Base-by-base conservation (phyloP, 2,113 vertebrate genomes). In the Rhea americana region DNA sequence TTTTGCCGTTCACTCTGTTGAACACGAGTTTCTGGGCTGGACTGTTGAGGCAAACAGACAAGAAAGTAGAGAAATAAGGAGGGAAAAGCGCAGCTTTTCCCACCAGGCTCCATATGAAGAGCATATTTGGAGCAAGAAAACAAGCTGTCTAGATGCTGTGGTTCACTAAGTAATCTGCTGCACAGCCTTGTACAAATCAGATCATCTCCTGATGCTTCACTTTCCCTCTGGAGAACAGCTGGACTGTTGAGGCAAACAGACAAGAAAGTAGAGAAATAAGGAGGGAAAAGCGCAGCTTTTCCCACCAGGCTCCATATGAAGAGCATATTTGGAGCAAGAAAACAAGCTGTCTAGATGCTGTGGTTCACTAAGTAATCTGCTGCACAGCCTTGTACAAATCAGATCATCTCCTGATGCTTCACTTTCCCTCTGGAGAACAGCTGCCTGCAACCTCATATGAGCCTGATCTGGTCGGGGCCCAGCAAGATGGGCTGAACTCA, bases 1-100 rank as follows among this genome's bases (percentile, higher is more conserved):
- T 97, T 93, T 98, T 99, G 90, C 99, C 98, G 8, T 99, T 99
- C 93, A 98, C 97, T 47, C 99, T 98, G 83, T 99, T 99, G 97
- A 99, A 99, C 73, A 99, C 98, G 0, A 99, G 98, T 96, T 99
- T 99, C 3, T 98, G 99, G 2, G 98, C 96, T 3, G 98, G 97
- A 82, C 98, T 98, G 96, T 84, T 85, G 73, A 20, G 30, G 56
- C 30, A 84, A 59, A 67, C 43, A 71, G 47, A 81, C 65, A n/a
- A 72, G 75, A 51, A 16, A 13, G 16, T 3, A 2, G 3, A 5
- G 17, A 18, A 2, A 45, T 66, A 82, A 11, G 61, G 61, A 43
- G 32, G 20, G 30, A 17, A 8, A 20, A 18, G 5, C 7, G 19
- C 9, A 22, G 43, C 41, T 56, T 58, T 81, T 30, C 26, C 39